Evolutionary conservation across 2,113 vertebrate genomes (phyloP), one percentile per base, ranked within the genome.

Genomic region (Trichechus manatus): DNA sequence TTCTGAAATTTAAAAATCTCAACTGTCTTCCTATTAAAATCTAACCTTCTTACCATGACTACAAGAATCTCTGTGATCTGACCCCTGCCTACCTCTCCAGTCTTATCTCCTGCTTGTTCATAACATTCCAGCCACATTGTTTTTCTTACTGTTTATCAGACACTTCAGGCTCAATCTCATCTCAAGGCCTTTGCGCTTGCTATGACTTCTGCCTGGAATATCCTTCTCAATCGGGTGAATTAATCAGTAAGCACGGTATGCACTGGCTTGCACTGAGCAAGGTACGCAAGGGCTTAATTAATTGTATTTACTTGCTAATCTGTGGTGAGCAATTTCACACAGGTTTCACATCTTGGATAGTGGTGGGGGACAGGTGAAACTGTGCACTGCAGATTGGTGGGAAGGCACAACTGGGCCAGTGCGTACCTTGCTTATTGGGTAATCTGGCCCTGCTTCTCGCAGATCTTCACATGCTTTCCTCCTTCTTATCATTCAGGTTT

Each of bases 161-260:
- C 23, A 36, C n/a, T n/a, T 27, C 19, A 75, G n/a, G 23, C 44
- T 92, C 79, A 80, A 15, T 56, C 9, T 10, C 33, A 39, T 44
- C 61, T 36, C 74, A 56, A 10, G 42, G 23, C n/a, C 47, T 96
- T 82, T 82, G 23, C 2, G 23, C 64, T 64, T 85, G 56, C 27
- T 74, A 3, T 89, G 79, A 80, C 47, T 86, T 85, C 91, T 90
- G n/a, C 17, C 29, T 82, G 59, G 47, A 91, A 94, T 94, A 63
- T 74, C 68, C 64, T 93, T 81, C 81, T 68, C 33, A 68, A 47
- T 7, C 47, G 47, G 47, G 10, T 10, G 10, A 10, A 47, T 47
- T 47, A 47, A 7, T 47, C 47, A 47, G 47, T 47, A 47, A 47
- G 47, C 47, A 47, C 7, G 47, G 47, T 47, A 47, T 47, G 47